Evolutionary conservation across 1,140 invertebrate species (phyloP), one percentile per base, ranked within the genome.

Genomic region (Nylanderia fulva): DNA sequence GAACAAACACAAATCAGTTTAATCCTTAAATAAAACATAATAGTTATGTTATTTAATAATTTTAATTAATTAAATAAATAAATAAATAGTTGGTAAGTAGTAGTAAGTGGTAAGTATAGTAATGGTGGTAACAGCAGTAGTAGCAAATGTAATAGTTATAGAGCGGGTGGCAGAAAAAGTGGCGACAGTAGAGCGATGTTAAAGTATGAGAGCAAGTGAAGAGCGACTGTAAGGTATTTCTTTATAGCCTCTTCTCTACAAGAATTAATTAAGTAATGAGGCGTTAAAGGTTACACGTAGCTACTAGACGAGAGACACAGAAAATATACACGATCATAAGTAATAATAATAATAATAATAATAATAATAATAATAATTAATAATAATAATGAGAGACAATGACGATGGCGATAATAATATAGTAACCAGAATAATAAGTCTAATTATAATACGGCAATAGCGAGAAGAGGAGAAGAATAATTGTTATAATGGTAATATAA

Each of bases 1-100:
- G 93, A 94, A 94, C 93, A 94, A 94, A 94, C 93, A 93, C 93
- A 94, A 94, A 94, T 94, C 93, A 94, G 94, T 94, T 94, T 94
- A 94, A 94, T 94, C 90, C 92, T 94, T 94, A 94, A 94, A 94
- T 94, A 94, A 94, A 94, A 94, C 93, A 94, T 94, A 94, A 94
- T 93, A 92, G 91, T 94, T 94, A 93, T 92, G 91, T 93, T 93
- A 93, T 94, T 94, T 94, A 94, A 94, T 94, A 94, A 92, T 93
- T 92, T 92, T 92, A 66, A 91, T 92, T 92, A 66, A 91, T 92
- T 93, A 93, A 94, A 94, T 94, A 94, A 94, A 94, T 94, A 94
- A 94, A 94, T 94, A 94, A 94, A 94, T 94, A 94, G 92, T 93
- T 88, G 90, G 89, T 92, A 91, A 80, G 77, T 54, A 89, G 56